Evolutionary conservation across 2,888 invertebrate species (phyloP).

Genomic region (Perithous albicinctus): DNA sequence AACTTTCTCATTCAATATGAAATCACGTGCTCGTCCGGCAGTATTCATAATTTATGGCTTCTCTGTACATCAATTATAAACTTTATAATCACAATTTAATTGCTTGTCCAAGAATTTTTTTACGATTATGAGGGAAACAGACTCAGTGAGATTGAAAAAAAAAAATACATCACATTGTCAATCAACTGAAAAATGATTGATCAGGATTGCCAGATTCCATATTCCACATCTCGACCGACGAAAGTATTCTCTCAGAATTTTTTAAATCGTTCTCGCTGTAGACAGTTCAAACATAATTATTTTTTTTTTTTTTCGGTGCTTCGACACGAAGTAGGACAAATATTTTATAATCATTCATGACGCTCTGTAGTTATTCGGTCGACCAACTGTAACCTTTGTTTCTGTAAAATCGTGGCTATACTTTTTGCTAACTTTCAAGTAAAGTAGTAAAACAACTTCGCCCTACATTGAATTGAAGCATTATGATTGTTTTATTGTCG

Average conservation of each 20-base stretch:
- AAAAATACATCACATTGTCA: conserved; percentile 7
- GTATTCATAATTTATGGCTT: neutral
- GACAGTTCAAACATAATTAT: neutral
- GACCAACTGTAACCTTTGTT: neutral
- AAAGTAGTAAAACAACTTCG: neutral
- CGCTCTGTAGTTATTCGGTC: neutral
- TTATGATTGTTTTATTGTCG: neutral
- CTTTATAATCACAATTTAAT: neutral
- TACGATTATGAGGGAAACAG: conserved; percentile 5
- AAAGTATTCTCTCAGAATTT: neutral
- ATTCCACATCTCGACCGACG: neutral
- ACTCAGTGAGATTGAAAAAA: too few relatives aligned
- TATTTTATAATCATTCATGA: conserved; percentile 3
- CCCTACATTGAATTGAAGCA: neutral
- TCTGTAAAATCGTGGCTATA: neutral
- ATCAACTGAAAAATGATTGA: conserved; percentile 11
- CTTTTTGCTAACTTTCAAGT: neutral
- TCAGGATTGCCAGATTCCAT: neutral
- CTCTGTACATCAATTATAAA: neutral
- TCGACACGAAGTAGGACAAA: neutral
- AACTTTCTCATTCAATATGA: neutral
- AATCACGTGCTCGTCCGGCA: neutral
- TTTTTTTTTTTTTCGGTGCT: neutral
- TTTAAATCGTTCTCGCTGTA: neutral
- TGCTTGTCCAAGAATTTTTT: neutral